Percentiles rank a stretch among this genome's conserved stretches.
These are phyloP conservation scores for Rhodeus uyekii DNA, from an alignment of 2,797 vertebrate species.

Conservation along the genomic window DNA sequence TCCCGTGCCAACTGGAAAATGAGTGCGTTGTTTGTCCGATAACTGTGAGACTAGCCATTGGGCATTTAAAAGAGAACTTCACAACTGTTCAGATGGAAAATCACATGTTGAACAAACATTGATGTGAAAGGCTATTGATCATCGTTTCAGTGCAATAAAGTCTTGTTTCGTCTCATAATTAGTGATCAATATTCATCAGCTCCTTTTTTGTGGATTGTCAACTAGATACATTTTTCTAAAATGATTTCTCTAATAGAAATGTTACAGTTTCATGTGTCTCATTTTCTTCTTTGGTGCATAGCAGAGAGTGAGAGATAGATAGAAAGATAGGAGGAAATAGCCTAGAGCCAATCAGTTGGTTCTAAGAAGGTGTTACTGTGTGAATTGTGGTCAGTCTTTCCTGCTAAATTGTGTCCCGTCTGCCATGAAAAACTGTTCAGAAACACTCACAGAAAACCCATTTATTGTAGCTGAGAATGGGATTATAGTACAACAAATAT, in stretches of 20 bases:
- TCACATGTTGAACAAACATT: slow-evolving; percentile 23
- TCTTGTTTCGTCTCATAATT: slow-evolving; percentile 8
- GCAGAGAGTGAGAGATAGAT: neutral
- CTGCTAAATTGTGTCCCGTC: slow-evolving; percentile 24
- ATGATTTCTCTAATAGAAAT: neutral
- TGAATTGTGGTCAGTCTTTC: slow-evolving; percentile 31
- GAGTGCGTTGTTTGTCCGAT: slow-evolving; percentile 27
- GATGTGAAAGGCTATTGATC: slow-evolving; percentile 47
- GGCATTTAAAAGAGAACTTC: slow-evolving; percentile 27
- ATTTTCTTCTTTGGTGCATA: slow-evolving; percentile 11
- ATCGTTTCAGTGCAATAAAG: slow-evolving; percentile 13
- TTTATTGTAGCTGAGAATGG: slow-evolving; percentile 31
- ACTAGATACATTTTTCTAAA: neutral
- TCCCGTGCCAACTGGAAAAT: slow-evolving; percentile 18
- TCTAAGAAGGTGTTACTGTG: slow-evolving; percentile 28
- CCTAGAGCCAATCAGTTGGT: slow-evolving; percentile 33
- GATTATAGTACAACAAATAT: slow-evolving; percentile 19
- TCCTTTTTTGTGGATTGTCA: neutral
- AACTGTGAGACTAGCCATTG: slow-evolving; percentile 44
- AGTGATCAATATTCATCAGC: slow-evolving; percentile 32
- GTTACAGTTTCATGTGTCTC: slow-evolving; percentile 6
- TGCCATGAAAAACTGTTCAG: slow-evolving; percentile 14
- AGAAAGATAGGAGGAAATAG: neutral
- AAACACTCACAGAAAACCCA: slow-evolving; percentile 7
- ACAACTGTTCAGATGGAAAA: slow-evolving; percentile 46